Conservation (phyloP, 1,140 invertebrate species). For the Drosophila novamexicana region DNA sequence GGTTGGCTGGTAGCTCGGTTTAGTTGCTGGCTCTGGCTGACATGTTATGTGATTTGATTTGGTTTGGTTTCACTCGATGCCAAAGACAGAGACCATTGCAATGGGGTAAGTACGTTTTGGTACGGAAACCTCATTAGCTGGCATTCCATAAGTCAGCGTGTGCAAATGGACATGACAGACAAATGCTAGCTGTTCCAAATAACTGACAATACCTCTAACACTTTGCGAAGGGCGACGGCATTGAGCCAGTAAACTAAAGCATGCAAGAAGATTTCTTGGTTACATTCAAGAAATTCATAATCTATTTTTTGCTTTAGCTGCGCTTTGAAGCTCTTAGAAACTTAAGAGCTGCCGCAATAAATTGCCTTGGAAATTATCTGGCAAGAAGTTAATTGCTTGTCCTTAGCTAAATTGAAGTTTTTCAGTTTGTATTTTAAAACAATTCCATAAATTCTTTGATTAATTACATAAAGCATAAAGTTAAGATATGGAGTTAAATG, state of each 20-base stretch:
- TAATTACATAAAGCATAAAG: too few relatives aligned
- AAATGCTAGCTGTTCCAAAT: slow-evolving; percentile 24
- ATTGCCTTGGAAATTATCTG: too few relatives aligned
- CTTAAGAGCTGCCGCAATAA: too few relatives aligned
- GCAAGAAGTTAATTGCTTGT: too few relatives aligned
- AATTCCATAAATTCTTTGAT: too few relatives aligned
- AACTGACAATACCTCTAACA: slow-evolving; percentile 5
- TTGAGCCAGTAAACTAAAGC: neutral
- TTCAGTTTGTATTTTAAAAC: too few relatives aligned
- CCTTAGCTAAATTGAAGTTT: too few relatives aligned
- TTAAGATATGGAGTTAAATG: too few relatives aligned
- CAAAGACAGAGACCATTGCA: slow-evolving; percentile 16
- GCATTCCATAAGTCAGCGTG: slow-evolving; percentile 66
- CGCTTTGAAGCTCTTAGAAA: too few relatives aligned
- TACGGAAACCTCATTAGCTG: slow-evolving; percentile 72
- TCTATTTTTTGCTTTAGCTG: too few relatives aligned
- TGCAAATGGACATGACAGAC: slow-evolving; percentile 32
- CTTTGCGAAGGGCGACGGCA: slow-evolving; percentile 11
- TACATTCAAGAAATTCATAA: neutral
- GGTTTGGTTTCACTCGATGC: slow-evolving; percentile 58
- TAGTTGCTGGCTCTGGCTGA: slow-evolving; percentile 38
- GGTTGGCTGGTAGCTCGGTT: slow-evolving; percentile 2
- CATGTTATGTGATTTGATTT: slow-evolving; percentile 76
- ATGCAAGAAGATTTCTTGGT: neutral
- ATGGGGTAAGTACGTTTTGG: slow-evolving; percentile 67